These are phyloP conservation scores for Eueides isabella DNA, from an alignment of 1,140 invertebrate species.

Conservation along the genomic window DNA sequence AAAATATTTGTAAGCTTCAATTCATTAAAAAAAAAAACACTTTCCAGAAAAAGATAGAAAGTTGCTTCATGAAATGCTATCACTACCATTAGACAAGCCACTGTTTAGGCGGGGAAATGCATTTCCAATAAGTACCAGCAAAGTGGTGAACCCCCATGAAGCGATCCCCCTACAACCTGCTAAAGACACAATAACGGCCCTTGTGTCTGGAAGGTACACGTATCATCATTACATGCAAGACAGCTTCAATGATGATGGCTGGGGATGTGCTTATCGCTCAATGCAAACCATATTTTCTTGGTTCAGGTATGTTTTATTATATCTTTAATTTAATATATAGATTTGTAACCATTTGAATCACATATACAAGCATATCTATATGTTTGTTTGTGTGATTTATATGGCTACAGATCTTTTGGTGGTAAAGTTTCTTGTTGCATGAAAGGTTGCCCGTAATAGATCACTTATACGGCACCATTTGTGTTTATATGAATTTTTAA, in stretches of 20 bases:
- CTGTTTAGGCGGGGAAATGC: slow-evolving; percentile 88
- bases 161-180: slow-evolving; percentile 44
- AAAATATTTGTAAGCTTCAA: too few species aligned
- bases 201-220: slow-evolving; percentile 93
- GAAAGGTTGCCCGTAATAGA: too few species aligned
- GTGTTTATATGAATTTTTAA: too few species aligned
- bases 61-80: slow-evolving; percentile 86
- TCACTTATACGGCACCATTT: too few species aligned
- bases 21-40: neutral
- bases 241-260: slow-evolving; percentile 96
- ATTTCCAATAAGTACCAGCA: slow-evolving; percentile 83
- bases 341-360: too few species aligned
- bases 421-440: too few species aligned
- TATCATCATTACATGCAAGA: slow-evolving; percentile 99
- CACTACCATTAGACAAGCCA: slow-evolving; percentile 86
- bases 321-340: too few species aligned
- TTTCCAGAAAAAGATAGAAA: slow-evolving; percentile 84
- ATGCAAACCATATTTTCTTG: slow-evolving; percentile 98
- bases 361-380: too few species aligned
- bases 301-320: slow-evolving; percentile 86
- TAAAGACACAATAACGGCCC: slow-evolving; percentile 67
- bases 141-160: slow-evolving; percentile 89
- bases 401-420: too few species aligned
- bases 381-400: too few species aligned
- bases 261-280: slow-evolving; percentile 99